Conservation (phyloP, 2,797 vertebrate species). For the Bradypodion pumilum region DNA sequence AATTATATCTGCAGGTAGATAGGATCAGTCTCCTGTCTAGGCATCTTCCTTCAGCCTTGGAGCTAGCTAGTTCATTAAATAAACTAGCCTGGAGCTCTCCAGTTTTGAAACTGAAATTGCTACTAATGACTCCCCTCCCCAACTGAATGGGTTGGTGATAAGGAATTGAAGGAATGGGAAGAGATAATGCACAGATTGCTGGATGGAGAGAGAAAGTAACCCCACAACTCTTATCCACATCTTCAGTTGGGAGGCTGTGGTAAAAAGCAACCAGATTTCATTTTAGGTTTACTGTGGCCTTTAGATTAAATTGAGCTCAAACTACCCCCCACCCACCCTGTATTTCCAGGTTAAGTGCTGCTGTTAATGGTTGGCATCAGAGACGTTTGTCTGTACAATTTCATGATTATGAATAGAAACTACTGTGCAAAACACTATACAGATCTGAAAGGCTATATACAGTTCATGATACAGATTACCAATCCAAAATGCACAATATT, state of each 20-base stretch:
- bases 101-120: constrained; percentile 41
- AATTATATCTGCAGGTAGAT: constrained; percentile 38
- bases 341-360: background rate
- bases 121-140: background rate
- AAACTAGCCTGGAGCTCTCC: constrained; percentile 5
- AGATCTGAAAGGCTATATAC: background rate
- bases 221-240: background rate
- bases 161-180: background rate
- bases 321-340: background rate
- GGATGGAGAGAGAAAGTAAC: background rate
- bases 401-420: background rate
- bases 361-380: background rate
- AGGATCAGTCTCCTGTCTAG: constrained; percentile 63
- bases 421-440: background rate
- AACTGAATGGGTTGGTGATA: background rate
- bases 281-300: background rate
- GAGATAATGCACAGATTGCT: background rate
- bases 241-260: background rate
- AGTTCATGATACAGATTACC: background rate
- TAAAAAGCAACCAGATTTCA: background rate
- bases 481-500: background rate
- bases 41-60: constrained; percentile 34
- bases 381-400: background rate
- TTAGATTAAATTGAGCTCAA: background rate
- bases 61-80: constrained; percentile 14